phyloP scores from a whole-genome alignment of 2,797 vertebrate genomes.

The Sebastes itinus region DNA sequence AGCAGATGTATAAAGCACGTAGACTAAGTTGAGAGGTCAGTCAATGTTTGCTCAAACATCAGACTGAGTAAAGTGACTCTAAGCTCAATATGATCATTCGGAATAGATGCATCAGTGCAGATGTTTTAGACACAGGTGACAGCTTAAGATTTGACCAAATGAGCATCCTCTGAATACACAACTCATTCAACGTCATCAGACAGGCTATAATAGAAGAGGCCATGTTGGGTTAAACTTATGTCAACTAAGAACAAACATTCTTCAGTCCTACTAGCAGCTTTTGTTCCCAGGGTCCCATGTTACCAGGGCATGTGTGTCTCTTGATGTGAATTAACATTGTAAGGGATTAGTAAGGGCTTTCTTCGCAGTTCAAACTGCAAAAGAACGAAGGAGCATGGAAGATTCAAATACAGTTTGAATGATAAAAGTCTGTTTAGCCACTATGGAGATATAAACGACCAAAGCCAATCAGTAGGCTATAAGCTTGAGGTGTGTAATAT shows the following conservation, averaged over 20 bases:
- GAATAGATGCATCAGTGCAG: not conserved
- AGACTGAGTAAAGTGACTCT: not conserved
- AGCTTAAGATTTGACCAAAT: not conserved
- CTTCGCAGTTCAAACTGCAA: not conserved
- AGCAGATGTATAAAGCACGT: conserved; percentile 26
- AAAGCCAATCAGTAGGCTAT: not conserved
- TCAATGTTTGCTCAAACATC: not conserved
- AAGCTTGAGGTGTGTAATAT: not conserved
- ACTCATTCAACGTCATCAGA: not conserved
- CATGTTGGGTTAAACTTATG: not conserved
- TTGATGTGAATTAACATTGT: not conserved
- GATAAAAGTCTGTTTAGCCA: not conserved
- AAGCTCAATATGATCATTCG: not conserved
- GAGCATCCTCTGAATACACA: not conserved
- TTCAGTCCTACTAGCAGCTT: not conserved
- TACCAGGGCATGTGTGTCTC: not conserved
- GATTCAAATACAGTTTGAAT: not conserved
- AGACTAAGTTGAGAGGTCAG: conserved; percentile 44
- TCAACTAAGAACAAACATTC: not conserved
- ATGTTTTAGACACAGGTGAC: not conserved
- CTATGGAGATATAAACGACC: not conserved
- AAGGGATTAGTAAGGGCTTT: not conserved
- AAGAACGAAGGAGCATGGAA: not conserved
- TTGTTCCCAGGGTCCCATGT: not conserved
- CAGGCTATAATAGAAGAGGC: not conserved